Conservation (phyloP, 35 echinoderm and acorn worm species). For the Ophioderma brevispina region DNA sequence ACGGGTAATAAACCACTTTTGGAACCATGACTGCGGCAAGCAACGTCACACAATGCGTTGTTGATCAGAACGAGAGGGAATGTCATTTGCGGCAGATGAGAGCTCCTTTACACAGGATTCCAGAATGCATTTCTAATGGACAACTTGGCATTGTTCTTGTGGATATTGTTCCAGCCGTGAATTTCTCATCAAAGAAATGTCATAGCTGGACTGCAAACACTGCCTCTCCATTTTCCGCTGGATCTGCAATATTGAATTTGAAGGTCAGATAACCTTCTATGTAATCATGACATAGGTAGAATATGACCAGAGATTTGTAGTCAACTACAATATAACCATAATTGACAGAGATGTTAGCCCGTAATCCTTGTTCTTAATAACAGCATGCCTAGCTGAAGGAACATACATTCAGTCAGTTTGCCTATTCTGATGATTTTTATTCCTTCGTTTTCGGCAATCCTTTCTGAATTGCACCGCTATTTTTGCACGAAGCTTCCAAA, state of each 20-base stretch:
- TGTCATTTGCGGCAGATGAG: constrained; percentile 14
- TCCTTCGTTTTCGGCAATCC: neutral
- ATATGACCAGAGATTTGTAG: constrained; percentile 17
- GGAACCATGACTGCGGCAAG: neutral
- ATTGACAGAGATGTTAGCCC: constrained; percentile 39
- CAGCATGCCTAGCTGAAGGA: neutral
- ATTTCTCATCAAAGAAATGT: constrained; percentile 21
- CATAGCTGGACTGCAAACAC: constrained; percentile 24
- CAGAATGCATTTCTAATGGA: constrained; percentile 30
- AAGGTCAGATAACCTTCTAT: constrained; percentile 1
- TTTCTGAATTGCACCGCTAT: neutral
- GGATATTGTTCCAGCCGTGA: constrained; percentile 11
- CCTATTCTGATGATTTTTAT: constrained; percentile 29
- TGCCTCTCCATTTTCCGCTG: constrained; percentile 6
- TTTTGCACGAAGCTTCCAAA: constrained; percentile 7
- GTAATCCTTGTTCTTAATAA: constrained; percentile 32
- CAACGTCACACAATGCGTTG: constrained; percentile 14
- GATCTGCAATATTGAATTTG: neutral
- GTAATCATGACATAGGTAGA: constrained; percentile 24
- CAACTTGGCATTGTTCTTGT: neutral
- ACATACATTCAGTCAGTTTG: neutral
- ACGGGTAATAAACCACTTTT: neutral
- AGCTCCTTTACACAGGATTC: neutral
- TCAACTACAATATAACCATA: constrained; percentile 1
- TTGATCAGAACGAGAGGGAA: neutral